Conservation (phyloP, 2,888 invertebrate genomes). For the Pheosia tremula region DNA sequence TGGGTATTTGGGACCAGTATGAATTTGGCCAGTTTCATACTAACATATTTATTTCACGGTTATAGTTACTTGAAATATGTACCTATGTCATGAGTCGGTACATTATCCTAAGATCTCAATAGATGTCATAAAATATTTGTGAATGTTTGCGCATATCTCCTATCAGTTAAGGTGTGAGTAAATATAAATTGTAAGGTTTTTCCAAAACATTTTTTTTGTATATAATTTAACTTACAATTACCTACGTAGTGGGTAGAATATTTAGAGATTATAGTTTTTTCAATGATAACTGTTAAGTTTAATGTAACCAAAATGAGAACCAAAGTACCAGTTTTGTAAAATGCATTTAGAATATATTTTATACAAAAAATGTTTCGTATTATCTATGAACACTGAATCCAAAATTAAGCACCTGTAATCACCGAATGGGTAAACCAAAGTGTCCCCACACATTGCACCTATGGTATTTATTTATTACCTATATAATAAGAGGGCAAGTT, state of each 20-base stretch:
- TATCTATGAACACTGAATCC: neutral
- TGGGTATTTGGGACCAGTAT: neutral
- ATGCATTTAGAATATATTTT: constrained; percentile 43
- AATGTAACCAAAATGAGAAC: constrained; percentile 24
- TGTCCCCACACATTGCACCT: no score
- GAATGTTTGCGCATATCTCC: neutral
- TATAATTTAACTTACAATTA: constrained; percentile 1
- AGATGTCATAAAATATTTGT: constrained; percentile 12
- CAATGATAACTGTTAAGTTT: neutral
- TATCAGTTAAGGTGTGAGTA: neutral
- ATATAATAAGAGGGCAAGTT: no score
- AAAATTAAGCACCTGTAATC: no score
- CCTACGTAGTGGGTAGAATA: constrained; percentile 22
- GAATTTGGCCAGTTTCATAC: no score
- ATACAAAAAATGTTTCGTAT: constrained; percentile 18
- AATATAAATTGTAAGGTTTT: neutral
- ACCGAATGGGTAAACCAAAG: no score
- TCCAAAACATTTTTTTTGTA: neutral
- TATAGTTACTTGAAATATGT: neutral
- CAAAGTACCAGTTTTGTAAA: constrained; percentile 33
- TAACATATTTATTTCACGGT: neutral
- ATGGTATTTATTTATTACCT: no score
- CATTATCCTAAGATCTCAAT: constrained; percentile 32
- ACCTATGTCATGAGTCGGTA: neutral
- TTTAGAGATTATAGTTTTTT: no score